Percentiles rank a stretch among this genome's conserved stretches.
Evolutionary conservation across 2,113 vertebrate genomes (phyloP).

Genomic region (Ageneiosus marmoratus): DNA sequence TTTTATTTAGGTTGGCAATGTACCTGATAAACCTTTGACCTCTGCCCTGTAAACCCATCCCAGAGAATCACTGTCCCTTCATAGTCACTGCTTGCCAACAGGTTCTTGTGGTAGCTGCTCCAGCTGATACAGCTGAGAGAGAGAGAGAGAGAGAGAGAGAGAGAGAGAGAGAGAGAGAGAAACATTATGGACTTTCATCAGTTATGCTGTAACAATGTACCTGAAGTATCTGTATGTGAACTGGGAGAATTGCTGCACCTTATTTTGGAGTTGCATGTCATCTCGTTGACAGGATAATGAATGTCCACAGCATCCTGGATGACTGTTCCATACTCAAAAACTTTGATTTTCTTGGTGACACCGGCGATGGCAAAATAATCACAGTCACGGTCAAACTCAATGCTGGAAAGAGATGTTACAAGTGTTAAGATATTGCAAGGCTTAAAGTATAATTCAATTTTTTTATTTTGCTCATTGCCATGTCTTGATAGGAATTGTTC

Average conservation of each 20-base stretch:
- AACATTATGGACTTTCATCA: neutral
- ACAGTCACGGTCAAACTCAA: constrained; percentile 98
- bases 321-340: constrained; percentile 98
- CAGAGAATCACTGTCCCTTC: constrained; percentile 98
- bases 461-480: neutral
- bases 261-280: constrained; percentile 99
- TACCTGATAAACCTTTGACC: constrained; percentile 99
- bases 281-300: constrained; percentile 98
- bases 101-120: constrained; percentile 99
- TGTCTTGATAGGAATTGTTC: no score
- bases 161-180: neutral
- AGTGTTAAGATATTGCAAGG: neutral
- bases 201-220: neutral
- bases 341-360: constrained; percentile 99
- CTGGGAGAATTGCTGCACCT: constrained; percentile 74
- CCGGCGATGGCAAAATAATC: constrained; percentile 99
- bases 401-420: constrained; percentile 71
- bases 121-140: constrained; percentile 97
- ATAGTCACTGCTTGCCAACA: constrained; percentile 98
- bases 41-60: constrained; percentile 97
- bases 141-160: constrained; percentile 36
- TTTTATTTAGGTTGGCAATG: neutral
- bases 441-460: neutral
- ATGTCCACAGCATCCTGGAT: constrained; percentile 99
- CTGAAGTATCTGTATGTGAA: neutral